Base-by-base conservation (phyloP, 2,888 invertebrate species). In the Iphiclides podalirius region DNA sequence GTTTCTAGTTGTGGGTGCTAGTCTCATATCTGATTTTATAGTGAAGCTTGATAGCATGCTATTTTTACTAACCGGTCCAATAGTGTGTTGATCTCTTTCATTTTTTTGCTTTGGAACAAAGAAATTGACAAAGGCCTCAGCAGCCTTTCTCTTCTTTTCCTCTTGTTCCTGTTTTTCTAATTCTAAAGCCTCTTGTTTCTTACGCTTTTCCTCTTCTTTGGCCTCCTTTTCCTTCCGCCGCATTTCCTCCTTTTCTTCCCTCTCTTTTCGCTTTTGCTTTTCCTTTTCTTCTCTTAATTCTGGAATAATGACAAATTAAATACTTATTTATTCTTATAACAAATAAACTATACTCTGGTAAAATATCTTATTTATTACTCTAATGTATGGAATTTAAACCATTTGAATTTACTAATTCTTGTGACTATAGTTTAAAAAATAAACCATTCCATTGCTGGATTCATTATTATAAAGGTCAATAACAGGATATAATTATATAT, bases 1-100 rank as follows among this genome's bases (percentile, higher is more conserved):
- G 39, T 89, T 84, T 55, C 97, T 90, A 11, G 85, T 79, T 2
- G 90, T 66, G 0, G 96, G 96, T 1, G 98, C 97, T 52, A 98
- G 68, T 68, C 93, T 92, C 97, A 98, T 98, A 70, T 96, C 95
- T 28, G 92, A 92, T 82, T 97, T 97, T 2, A 97, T 73, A 11
- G 81, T 77, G 44, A 89, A 89, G 59, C 81, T 85, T 15, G 89
- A 86, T 4, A 89, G 61, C 66, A 84, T 71, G 57, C 69, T 70
- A 49, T 76, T 82, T 59, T 83, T 79, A 56, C 80, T 87, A 1
- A 81, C 62, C 6, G 75, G 64, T n/a, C 67, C 72, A n/a, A 67
- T 59, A 1, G 62, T 67, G 0, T 67, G 56, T 48, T 76, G 77
- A 1, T 84, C 79, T 51, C 83, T 86, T 8, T 90, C 83, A 1